Evolutionary conservation across 37 sponge, comb jelly and placozoan species (phyloP), one percentile per base, ranked within the genome.

Genomic region (Cladorhizidae sp.): DNA sequence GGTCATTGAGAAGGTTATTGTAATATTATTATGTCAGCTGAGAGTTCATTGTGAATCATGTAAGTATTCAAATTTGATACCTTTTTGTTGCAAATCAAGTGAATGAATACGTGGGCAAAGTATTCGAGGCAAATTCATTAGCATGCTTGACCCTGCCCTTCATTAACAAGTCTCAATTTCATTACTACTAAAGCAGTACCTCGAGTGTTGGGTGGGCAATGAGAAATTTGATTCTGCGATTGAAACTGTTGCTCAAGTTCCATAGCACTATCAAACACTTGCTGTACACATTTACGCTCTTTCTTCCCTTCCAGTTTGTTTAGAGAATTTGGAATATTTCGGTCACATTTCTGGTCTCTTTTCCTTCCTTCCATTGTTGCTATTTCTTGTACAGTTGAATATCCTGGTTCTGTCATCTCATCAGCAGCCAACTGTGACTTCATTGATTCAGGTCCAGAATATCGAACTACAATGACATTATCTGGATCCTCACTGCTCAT

Each of bases 191-290:
- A 20, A 63, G 38, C 40, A 69, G 38, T 36, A 15, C 7, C 70
- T 36, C 70, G 35, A 36, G 51, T 15, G 5, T n/a, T 43, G n/a
- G n/a, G n/a, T n/a, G n/a, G n/a, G n/a, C n/a, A n/a, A n/a, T n/a
- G 50, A 14, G 20, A 32, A 74, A 17, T 51, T 17, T 25, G 9
- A 38, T 31, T 33, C 20, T 33, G n/a, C n/a, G 82, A 29, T 28
- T 73, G 82, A 72, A 70, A 78, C 50, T 76, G 62, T 26, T 86
- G 83, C 67, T 86, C 77, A 40, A 90, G 85, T 25, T 87, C 91
- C 72, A 91, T 75, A 3, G 80, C 41, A 0, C 76, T 78, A 43
- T 38, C n/a, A 26, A 79, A 67, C 14, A 29, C 80, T 17, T 54
- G 17, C 22, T 26, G 28, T 12, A 9, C 52, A 32, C 40, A 33